These are phyloP conservation scores for Cottus gobio DNA, from an alignment of 2,113 vertebrate genomes.

Conservation along the genomic window DNA sequence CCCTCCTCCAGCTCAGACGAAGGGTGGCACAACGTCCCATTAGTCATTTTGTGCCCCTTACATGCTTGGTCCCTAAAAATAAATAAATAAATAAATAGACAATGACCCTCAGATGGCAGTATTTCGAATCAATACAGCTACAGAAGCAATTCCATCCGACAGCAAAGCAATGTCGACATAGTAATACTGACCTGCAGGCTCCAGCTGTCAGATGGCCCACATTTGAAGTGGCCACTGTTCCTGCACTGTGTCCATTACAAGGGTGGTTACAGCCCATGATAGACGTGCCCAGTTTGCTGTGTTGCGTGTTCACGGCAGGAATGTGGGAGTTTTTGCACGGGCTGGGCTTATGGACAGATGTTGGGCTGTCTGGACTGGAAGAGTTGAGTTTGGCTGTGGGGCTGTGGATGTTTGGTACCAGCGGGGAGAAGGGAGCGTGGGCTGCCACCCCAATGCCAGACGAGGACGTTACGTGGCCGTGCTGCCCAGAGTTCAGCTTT, in stretches of 20 bases:
- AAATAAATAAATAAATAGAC: conserved; percentile 9
- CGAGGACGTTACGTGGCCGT: conserved; percentile 84
- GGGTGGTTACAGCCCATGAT: conserved; percentile 91
- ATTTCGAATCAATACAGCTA: conserved; percentile 5
- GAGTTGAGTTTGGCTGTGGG: conserved; percentile 79
- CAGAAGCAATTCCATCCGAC: not conserved
- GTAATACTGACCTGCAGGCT: conserved; percentile 89
- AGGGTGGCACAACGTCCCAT: conserved; percentile 90
- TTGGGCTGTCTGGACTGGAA: conserved; percentile 85
- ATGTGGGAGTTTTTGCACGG: conserved; percentile 92
- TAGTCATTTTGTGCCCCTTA: conserved; percentile 96
- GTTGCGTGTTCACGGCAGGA: conserved; percentile 88
- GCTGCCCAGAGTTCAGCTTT: conserved; percentile 87
- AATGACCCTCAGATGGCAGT: not conserved
- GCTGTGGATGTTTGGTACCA: conserved; percentile 82
- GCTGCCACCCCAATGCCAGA: conserved; percentile 72
- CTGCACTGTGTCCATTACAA: conserved; percentile 93
- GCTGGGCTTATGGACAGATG: conserved; percentile 85
- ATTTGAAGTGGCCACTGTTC: conserved; percentile 83
- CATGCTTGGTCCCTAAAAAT: conserved; percentile 91
- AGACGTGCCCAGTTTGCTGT: conserved; percentile 90
- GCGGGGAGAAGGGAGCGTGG: conserved; percentile 85
- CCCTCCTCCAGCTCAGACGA: conserved; percentile 93
- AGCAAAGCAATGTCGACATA: not conserved
- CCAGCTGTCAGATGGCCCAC: conserved; percentile 86